Evolutionary conservation across 2,113 vertebrate genomes (phyloP).

Genomic region (Turdus rufiventris): DNA sequence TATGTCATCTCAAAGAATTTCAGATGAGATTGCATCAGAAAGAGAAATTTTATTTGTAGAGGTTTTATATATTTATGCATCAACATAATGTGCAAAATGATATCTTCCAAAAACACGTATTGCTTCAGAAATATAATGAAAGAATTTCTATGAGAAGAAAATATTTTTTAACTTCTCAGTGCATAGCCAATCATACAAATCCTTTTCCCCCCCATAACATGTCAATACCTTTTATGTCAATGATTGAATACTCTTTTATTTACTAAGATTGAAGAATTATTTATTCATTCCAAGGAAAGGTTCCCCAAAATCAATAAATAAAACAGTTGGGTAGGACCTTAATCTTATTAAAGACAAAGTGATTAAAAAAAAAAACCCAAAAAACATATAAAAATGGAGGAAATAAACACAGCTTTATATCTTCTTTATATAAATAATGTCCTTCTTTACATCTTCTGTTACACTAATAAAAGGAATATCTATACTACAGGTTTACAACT

Average conservation of each 20-base stretch:
- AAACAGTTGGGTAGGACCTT: background rate
- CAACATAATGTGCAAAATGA: background rate
- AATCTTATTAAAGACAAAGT: background rate
- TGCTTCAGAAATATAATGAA: background rate
- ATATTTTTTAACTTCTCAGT: background rate
- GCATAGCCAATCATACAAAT: background rate
- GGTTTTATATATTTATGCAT: background rate
- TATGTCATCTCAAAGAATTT: background rate
- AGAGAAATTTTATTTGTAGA: background rate
- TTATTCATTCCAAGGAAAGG: background rate
- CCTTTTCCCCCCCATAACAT: rapidly evolving
- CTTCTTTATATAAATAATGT: background rate
- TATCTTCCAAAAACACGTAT: background rate
- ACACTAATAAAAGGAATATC: background rate
- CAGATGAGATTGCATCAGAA: background rate
- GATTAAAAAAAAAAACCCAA: background rate
- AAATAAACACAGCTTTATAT: background rate
- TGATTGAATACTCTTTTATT: background rate
- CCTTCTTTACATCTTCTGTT: rapidly evolving
- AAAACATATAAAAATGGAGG: background rate
- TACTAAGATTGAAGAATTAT: background rate
- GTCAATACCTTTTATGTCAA: background rate
- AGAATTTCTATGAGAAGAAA: background rate
- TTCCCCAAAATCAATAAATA: background rate
- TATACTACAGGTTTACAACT: background rate